Conservation (phyloP, 1,140 invertebrate species). For the Hycleus phaleratus region DNA sequence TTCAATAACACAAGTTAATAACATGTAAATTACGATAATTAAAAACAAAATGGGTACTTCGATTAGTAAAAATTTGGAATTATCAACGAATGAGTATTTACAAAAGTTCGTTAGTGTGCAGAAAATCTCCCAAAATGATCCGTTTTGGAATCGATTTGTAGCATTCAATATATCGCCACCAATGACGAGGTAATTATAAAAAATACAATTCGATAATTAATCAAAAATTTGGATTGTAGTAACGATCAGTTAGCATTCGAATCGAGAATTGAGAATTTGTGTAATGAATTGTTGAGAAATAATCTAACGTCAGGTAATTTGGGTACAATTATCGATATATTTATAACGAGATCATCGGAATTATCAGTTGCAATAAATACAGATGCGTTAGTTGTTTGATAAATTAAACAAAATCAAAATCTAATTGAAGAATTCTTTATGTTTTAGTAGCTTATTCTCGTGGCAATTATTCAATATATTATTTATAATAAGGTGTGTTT, state of each 20-base stretch:
- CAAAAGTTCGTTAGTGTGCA: conserved; percentile 69
- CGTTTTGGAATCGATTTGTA: conserved; percentile 89
- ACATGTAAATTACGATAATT: no score
- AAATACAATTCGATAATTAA: conserved; percentile 3
- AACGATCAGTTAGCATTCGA: conserved; percentile 74
- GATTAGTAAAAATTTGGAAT: conserved; percentile 72
- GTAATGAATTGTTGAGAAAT: conserved; percentile 66
- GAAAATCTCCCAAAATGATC: conserved; percentile 76
- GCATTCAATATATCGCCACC: conserved; percentile 83
- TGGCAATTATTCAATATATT: conserved; percentile 95
- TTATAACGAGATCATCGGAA: conserved; percentile 68
- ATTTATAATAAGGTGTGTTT: conserved; percentile 80
- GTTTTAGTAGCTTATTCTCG: conserved; percentile 76
- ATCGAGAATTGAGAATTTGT: conserved; percentile 62
- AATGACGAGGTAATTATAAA: conserved; percentile 53
- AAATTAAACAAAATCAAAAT: conserved; percentile 10
- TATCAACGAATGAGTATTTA: conserved; percentile 75
- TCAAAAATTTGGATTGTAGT: conserved; percentile 43
- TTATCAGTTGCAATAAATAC: conserved; percentile 73
- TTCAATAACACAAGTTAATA: no score
- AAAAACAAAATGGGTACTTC: conserved; percentile 67
- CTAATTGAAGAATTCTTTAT: conserved; percentile 12
- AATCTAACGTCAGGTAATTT: conserved; percentile 83
- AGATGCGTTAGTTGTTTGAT: conserved; percentile 63
- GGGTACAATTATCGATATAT: conserved; percentile 75